Base-by-base conservation (phyloP, 2,888 invertebrate genomes). In the Falcaria lacertinaria region DNA sequence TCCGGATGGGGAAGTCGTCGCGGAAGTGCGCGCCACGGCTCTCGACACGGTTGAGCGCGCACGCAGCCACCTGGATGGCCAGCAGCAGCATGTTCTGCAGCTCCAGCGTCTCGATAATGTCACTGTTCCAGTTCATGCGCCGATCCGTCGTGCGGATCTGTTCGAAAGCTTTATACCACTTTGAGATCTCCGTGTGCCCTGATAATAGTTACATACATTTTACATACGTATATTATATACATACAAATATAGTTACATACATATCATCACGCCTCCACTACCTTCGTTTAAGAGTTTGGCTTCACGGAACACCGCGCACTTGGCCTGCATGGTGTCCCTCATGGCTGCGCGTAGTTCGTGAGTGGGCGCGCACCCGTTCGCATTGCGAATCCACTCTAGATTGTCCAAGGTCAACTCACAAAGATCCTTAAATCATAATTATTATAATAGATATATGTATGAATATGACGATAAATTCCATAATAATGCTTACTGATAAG, bases 11-110 rank as follows among this genome's bases (percentile, higher is more conserved):
- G 76, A 91, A 98, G 82, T 99, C 99, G 75, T 99, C 98, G 43
- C 99, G 92, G 33, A 98, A 98, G 78, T 99, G 99, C 2, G 99
- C 99, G n/a, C 99, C 99, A 47, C 99, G 92, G 43, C 98, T 98
- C 84, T 99, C 99, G 54, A 96, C 96, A 35, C 99, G 92, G 57
- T 96, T 96, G 77, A 95, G 96, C 1, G 99, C 99, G 3, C 92
- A 92, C 17, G 93, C 91, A 45, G 98, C 97, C 6, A 86, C 82
- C 55, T 97, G 97, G 55, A 95, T 88, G 0, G 99, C 97, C 64
- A 95, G 94, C 41, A 96, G 85, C 90, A 99, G 92, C 71, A 99
- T 92, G 80, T 99, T 99, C 89, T 99, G 98, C 45, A 99, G 90
- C 78, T 99, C 99, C 41, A 99, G 83, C 0, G 97, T 94, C 82